Base-by-base conservation (phyloP, 2,888 invertebrate genomes). In the Chrysolina americana region DNA sequence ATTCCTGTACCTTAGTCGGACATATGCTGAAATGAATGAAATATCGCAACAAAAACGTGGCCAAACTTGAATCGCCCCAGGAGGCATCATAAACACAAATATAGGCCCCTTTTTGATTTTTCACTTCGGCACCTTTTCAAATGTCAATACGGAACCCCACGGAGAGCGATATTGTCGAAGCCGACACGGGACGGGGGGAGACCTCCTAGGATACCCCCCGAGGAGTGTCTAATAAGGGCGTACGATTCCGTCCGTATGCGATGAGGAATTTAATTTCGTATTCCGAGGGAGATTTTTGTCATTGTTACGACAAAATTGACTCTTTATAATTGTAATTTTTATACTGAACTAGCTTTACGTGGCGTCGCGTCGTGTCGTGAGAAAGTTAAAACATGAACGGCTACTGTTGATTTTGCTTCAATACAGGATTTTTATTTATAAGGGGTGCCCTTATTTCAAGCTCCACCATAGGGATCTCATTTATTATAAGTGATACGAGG, bases 101-200 rank as follows among this genome's bases (percentile, higher is more conserved):
- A 87, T 82, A 81, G 83, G 81, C 81, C 85, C 86, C 81, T 71
- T 83, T 86, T 85, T 86, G 86, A 87, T 87, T 87, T 87, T 87
- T 86, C 87, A 87, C 86, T 86, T 87, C 87, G 86, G 86, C 87
- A 87, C 87, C 87, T 87, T 87, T 86, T 84, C 83, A 85, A 80
- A 84, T 81, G 85, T 86, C 85, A 87, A 85, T 85, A 84, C 81
- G 82, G 76, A 76, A 75, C 80, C 86, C 85, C 81, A 83, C 81
- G 78, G 86, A 63, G 85, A 73, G 71, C 70, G 77, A 83, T 83
- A 85, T 85, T 84, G 83, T 85, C 82, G 81, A 48, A 53, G 53
- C 53, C 41, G 21, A 28, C 68, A 53, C 68, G 41, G 50, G 83
- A 84, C 81, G 81, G 82, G 83, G 84, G 79, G 71, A 50, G 76